Evolutionary conservation across 1,140 invertebrate species (phyloP).

Genomic region (Pinna nobilis): DNA sequence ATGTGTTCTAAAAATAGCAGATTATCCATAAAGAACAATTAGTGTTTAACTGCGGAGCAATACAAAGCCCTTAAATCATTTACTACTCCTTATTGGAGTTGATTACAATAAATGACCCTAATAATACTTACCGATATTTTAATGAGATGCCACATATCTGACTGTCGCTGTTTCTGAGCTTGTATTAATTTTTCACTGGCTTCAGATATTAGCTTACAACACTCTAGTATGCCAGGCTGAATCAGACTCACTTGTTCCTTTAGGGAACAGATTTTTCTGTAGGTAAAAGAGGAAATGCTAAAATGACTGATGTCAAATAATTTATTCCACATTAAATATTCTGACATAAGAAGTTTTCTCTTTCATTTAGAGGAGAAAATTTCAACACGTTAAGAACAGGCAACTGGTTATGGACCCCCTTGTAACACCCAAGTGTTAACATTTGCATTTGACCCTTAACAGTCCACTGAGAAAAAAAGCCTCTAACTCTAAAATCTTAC

Average conservation of each 20-base stretch:
- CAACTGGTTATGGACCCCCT: too few species aligned
- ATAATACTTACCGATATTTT: constrained; percentile 25
- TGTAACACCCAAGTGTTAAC: too few species aligned
- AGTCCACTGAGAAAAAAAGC: too few species aligned
- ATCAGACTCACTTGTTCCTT: constrained; percentile 36
- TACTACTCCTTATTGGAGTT: neutral
- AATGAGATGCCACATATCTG: constrained; percentile 40
- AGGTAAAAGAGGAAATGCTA: constrained; percentile 3
- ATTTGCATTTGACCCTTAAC: too few species aligned
- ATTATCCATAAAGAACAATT: too few species aligned
- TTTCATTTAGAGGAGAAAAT: too few species aligned
- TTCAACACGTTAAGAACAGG: too few species aligned
- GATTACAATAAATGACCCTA: neutral
- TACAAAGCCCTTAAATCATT: too few species aligned
- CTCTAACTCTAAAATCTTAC: too few species aligned
- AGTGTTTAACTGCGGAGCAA: too few species aligned
- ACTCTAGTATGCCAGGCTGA: constrained; percentile 20
- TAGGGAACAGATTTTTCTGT: constrained; percentile 40
- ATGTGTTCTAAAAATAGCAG: too few species aligned
- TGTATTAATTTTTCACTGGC: constrained; percentile 19
- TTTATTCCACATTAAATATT: neutral
- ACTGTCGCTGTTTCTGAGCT: constrained; percentile 40
- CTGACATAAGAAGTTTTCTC: too few species aligned
- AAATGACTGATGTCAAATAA: neutral
- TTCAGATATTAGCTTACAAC: constrained; percentile 20